Evolutionary conservation across 53 echinoderm and acorn worm genomes (phyloP).

Genomic region (Stichopus horrens): DNA sequence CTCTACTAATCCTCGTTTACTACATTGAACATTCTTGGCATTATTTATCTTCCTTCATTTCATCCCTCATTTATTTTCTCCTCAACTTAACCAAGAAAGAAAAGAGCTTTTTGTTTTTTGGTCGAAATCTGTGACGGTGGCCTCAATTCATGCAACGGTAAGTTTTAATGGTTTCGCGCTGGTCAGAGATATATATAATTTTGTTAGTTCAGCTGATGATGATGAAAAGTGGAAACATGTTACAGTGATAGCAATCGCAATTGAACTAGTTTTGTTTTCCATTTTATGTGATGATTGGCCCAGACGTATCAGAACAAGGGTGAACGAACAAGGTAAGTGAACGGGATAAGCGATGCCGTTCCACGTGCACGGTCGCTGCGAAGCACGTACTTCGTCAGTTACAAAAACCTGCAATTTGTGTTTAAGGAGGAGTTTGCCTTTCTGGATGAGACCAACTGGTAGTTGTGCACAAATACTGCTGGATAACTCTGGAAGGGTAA

Average conservation of each 20-base stretch:
- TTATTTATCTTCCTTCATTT: background rate
- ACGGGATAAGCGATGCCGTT: too few relatives aligned
- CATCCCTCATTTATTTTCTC: background rate
- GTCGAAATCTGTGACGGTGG: background rate
- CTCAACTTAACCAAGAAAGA: background rate
- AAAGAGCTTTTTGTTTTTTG: too few relatives aligned
- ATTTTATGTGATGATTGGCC: background rate
- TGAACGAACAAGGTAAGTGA: too few relatives aligned
- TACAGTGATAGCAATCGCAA: background rate
- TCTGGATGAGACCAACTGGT: too few relatives aligned
- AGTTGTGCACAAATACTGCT: too few relatives aligned
- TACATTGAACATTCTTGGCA: too few relatives aligned
- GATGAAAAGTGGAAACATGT: conserved; percentile 1
- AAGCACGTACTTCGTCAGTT: too few relatives aligned
- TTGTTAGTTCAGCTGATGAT: background rate
- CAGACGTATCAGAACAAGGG: background rate
- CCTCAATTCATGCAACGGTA: background rate
- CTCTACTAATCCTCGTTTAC: too few relatives aligned
- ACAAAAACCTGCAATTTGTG: too few relatives aligned
- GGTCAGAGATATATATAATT: background rate
- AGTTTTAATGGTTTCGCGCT: background rate
- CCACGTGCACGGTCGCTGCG: too few relatives aligned
- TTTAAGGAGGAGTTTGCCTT: too few relatives aligned
- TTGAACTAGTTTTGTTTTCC: background rate
- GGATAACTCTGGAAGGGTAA: too few relatives aligned